Percentiles rank a stretch among this genome's conserved stretches.
Evolutionary conservation across 2,797 vertebrate genomes (phyloP).

Genomic region (Mormyrops attenuatus): DNA sequence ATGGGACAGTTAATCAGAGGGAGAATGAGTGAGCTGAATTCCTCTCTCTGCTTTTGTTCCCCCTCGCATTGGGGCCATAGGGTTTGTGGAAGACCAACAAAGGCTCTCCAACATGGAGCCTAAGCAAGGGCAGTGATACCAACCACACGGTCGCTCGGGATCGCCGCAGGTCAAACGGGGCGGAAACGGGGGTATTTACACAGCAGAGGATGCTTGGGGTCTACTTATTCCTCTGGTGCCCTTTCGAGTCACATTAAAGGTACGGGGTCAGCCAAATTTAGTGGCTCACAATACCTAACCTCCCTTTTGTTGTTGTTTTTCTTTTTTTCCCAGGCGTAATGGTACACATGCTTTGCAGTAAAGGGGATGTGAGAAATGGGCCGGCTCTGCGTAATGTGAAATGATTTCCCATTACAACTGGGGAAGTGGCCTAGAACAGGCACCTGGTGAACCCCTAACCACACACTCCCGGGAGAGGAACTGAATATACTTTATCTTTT

Average conservation of each 20-base stretch:
- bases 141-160: neutral
- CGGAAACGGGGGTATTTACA: conserved; percentile 7
- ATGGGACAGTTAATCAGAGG: conserved; percentile 22
- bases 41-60: conserved; percentile 8
- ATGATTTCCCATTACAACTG: neutral
- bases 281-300: neutral
- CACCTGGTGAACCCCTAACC: neutral
- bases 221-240: neutral
- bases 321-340: neutral
- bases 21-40: conserved; percentile 16
- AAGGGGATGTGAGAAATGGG: neutral
- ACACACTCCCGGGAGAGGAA: neutral
- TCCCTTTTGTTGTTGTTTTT: neutral
- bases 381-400: neutral
- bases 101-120: neutral
- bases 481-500: neutral
- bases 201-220: neutral
- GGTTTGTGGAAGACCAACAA: conserved; percentile 2
- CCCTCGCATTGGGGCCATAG: neutral
- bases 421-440: neutral
- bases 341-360: neutral
- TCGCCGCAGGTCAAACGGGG: neutral
- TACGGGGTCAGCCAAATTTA: neutral
- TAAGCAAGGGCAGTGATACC: conserved; percentile 25
- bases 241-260: neutral